phyloP scores from a whole-genome alignment of 1,140 invertebrate species.

The Caerostris extrusa region DNA sequence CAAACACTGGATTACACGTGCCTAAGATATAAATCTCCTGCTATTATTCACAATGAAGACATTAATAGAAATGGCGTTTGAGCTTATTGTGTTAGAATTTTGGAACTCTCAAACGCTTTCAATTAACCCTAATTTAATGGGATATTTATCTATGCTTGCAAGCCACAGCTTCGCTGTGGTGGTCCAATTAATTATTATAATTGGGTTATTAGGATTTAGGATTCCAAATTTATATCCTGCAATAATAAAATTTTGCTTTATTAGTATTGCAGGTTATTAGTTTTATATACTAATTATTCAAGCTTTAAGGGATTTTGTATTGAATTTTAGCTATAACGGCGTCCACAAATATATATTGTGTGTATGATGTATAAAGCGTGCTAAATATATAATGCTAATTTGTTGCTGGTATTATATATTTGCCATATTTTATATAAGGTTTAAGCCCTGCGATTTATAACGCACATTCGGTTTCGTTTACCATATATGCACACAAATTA shows the following conservation, averaged over 20 bases:
- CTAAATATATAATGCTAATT: no score
- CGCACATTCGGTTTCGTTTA: no score
- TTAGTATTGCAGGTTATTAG: neutral
- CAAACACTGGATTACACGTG: neutral
- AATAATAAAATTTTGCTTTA: neutral
- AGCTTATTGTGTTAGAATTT: neutral
- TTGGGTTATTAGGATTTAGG: neutral
- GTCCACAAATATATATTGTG: no score
- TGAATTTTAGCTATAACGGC: no score
- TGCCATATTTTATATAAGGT: no score
- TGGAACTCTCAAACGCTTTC: neutral
- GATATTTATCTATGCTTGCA: neutral
- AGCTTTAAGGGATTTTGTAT: no score
- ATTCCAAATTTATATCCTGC: neutral
- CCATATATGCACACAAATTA: no score
- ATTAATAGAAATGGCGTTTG: neutral
- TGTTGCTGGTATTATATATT: no score
- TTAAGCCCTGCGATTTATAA: no score
- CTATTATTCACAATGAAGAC: neutral
- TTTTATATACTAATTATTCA: no score
- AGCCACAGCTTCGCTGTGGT: neutral
- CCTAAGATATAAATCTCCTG: neutral
- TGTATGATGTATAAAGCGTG: no score
- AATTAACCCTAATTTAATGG: conserved; percentile 16
- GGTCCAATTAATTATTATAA: neutral